These are phyloP conservation scores for Peromyscus attwateri DNA, from an alignment of 2,797 vertebrate species.

Conservation along the genomic window DNA sequence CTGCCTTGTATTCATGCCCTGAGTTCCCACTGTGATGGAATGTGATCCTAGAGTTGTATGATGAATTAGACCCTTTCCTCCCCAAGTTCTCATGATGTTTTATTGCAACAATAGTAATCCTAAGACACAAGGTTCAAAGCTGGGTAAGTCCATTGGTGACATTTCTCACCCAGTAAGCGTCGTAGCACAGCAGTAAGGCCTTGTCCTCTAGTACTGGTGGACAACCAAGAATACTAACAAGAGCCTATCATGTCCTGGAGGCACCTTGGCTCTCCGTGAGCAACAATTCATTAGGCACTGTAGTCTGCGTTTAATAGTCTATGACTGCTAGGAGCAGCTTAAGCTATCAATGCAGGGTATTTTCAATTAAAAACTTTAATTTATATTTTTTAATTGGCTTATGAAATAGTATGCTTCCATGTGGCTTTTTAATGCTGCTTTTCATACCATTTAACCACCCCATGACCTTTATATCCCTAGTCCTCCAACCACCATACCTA, in stretches of 20 bases:
- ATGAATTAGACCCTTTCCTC: neutral
- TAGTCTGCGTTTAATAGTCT: neutral
- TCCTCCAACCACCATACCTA: too few species aligned
- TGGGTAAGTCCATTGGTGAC: too few species aligned
- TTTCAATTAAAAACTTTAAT: neutral
- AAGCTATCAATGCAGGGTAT: neutral
- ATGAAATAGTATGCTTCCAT: neutral
- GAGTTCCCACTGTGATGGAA: neutral
- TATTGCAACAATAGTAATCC: neutral
- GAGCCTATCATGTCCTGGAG: neutral
- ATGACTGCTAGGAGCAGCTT: too few species aligned
- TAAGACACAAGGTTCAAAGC: neutral
- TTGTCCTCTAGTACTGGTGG: too few species aligned
- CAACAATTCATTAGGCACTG: neutral
- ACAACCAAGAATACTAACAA: neutral
- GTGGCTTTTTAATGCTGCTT: neutral
- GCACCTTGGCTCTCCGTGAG: neutral
- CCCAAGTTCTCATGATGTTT: neutral
- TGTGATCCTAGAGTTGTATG: neutral
- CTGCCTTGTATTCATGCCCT: neutral
- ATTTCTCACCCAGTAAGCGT: neutral
- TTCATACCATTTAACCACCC: neutral
- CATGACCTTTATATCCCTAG: neutral
- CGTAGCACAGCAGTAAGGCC: neutral
- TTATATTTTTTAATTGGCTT: neutral